A percentile compares a stretch with the other conserved stretches of the same genome.
phyloP scores from a whole-genome alignment of 2,888 invertebrate species.

The Synergus umbraculus region DNA sequence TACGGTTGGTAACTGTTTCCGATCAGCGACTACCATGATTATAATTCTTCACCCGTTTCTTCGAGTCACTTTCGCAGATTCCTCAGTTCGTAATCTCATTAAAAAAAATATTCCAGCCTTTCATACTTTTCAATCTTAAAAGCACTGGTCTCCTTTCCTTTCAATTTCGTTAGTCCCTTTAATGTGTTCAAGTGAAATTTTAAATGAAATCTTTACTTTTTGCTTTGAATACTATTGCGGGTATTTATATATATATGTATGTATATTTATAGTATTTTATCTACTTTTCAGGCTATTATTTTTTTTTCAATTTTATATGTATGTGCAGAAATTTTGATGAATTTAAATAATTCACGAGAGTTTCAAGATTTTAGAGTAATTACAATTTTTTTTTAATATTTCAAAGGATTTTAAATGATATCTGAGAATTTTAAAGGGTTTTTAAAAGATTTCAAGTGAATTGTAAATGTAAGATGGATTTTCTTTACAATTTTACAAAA shows the following conservation, averaged over 20 bases:
- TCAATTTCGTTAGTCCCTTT: not conserved
- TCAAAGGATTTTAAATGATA: too few relatives aligned
- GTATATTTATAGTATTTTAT: not conserved
- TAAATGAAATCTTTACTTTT: not conserved
- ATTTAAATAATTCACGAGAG: too few relatives aligned
- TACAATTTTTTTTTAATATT: too few relatives aligned
- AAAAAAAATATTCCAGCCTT: conserved; percentile 12
- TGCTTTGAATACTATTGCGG: not conserved
- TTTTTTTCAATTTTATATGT: not conserved
- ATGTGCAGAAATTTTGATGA: too few relatives aligned
- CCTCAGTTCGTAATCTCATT: conserved; percentile 32
- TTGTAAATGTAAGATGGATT: too few relatives aligned
- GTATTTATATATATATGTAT: too few relatives aligned
- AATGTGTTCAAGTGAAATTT: not conserved
- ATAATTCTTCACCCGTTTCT: conserved; percentile 26
- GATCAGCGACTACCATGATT: conserved; percentile 39
- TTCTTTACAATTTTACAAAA: too few relatives aligned
- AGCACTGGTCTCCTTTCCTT: not conserved
- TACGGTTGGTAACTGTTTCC: conserved; percentile 29
- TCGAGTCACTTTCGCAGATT: conserved; percentile 30
- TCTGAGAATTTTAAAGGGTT: too few relatives aligned
- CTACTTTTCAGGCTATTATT: not conserved
- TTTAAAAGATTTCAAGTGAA: too few relatives aligned
- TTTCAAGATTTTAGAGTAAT: too few relatives aligned
- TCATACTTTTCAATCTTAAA: conserved; percentile 6